A percentile compares a stretch with the other conserved stretches of the same genome.
Evolutionary conservation across 2,113 vertebrate genomes (phyloP).

Genomic region (Onychostoma macrolepis): DNA sequence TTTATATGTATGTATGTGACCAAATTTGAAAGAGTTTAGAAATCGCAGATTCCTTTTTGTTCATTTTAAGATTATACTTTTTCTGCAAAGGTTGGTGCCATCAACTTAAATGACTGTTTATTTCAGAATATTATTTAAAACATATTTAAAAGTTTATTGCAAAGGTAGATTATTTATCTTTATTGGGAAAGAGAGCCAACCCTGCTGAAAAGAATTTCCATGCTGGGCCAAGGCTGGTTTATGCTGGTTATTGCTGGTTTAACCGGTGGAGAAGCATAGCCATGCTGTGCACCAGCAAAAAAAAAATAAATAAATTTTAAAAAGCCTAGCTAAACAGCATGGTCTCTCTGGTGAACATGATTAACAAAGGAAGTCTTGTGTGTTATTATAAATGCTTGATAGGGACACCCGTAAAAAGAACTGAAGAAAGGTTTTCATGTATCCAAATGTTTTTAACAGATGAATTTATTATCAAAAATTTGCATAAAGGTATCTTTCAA

Average conservation of each 20-base stretch:
- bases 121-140: constrained; percentile 62
- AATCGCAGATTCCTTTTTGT: background rate
- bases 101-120: constrained; percentile 66
- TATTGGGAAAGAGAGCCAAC: constrained; percentile 41
- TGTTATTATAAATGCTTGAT: background rate
- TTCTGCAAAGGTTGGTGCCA: constrained; percentile 70
- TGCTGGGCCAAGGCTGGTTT: constrained; percentile 47
- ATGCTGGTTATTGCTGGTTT: constrained; percentile 31
- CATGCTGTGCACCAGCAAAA: background rate
- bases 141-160: constrained; percentile 63
- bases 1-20: constrained; percentile 26
- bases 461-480: constrained; percentile 27
- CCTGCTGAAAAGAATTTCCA: constrained; percentile 42
- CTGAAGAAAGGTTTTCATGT: background rate
- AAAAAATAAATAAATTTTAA: background rate
- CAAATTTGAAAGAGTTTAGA: constrained; percentile 33
- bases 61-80: background rate
- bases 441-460: constrained; percentile 58
- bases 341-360: background rate
- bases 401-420: background rate
- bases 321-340: background rate
- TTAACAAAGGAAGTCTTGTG: background rate
- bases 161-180: constrained; percentile 72
- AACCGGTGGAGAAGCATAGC: background rate
- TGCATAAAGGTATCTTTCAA: constrained; percentile 60